Percentiles rank a stretch among this genome's conserved stretches.
Evolutionary conservation across 2,797 vertebrate species (phyloP).

Genomic region (Acridotheres tristis): DNA sequence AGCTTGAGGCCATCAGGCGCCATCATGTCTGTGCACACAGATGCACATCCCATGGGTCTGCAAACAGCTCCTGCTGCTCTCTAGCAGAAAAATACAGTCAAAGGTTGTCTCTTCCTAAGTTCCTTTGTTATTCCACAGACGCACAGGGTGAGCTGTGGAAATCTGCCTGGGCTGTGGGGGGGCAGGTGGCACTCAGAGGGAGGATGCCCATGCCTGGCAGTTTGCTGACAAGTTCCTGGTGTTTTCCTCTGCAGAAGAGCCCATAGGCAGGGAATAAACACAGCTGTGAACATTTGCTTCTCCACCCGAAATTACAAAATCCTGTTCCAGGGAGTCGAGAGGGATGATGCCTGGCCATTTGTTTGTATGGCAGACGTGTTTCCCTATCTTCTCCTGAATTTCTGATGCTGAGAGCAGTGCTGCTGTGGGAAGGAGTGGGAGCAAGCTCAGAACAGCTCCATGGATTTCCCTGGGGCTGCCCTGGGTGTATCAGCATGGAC

Average conservation of each 20-base stretch:
- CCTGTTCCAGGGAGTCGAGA: accelerated
- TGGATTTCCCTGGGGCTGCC: not conserved
- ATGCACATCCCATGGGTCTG: not conserved
- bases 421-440: not conserved
- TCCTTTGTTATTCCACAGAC: not conserved
- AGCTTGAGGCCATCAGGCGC: not conserved
- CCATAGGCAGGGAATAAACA: not conserved
- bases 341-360: not conserved
- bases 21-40: not conserved
- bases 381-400: not conserved
- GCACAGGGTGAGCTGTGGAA: not conserved
- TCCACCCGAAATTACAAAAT: slow-evolving; percentile 3
- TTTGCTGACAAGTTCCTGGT: not conserved
- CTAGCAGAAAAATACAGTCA: not conserved
- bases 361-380: not conserved
- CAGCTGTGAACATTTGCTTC: slow-evolving; percentile 12
- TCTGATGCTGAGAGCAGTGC: not conserved
- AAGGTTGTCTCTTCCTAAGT: not conserved
- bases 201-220: not conserved
- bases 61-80: not conserved
- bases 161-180: not conserved
- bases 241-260: not conserved
- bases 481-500: not conserved
- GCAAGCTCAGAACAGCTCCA: not conserved
- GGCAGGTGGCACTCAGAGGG: not conserved